Evolutionary conservation across 92 coral and sea anemone species (phyloP).

Genomic region (Diadumene lineata): DNA sequence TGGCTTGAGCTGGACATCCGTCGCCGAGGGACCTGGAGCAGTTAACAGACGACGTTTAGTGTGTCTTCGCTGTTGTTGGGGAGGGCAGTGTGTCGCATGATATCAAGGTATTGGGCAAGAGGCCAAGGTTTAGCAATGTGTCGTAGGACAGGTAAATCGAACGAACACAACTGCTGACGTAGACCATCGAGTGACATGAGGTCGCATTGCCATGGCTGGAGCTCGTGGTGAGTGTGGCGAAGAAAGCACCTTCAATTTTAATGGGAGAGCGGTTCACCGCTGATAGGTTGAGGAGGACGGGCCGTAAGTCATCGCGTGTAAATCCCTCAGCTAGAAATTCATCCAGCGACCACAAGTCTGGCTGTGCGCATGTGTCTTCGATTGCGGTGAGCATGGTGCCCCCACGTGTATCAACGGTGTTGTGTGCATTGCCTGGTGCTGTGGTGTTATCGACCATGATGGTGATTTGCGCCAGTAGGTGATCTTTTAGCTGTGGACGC

Average conservation of each 20-base stretch:
- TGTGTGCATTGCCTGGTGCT: background rate
- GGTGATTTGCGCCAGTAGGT: conserved; percentile 47
- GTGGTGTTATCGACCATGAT: conserved; percentile 37
- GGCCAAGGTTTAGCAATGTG: no score
- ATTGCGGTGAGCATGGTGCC: conserved; percentile 14
- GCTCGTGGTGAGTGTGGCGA: conserved; percentile 54
- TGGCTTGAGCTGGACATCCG: no score
- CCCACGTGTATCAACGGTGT: background rate
- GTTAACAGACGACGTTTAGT: no score
- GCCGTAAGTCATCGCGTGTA: conserved; percentile 46
- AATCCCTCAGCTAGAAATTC: conserved; percentile 56
- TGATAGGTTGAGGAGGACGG: conserved; percentile 46
- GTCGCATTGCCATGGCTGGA: conserved; percentile 36
- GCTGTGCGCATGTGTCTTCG: conserved; percentile 37
- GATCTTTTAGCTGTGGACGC: conserved; percentile 50
- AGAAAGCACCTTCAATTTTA: conserved; percentile 73
- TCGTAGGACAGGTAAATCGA: no score
- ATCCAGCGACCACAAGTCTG: conserved; percentile 60
- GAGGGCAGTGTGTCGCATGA: no score
- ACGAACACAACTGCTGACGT: no score
- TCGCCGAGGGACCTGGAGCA: no score
- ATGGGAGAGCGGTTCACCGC: conserved; percentile 85
- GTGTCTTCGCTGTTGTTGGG: no score
- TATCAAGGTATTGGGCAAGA: no score
- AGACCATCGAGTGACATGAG: no score